Conservation (phyloP, 2,888 invertebrate genomes). For the Ferdinandea cuprea region DNA sequence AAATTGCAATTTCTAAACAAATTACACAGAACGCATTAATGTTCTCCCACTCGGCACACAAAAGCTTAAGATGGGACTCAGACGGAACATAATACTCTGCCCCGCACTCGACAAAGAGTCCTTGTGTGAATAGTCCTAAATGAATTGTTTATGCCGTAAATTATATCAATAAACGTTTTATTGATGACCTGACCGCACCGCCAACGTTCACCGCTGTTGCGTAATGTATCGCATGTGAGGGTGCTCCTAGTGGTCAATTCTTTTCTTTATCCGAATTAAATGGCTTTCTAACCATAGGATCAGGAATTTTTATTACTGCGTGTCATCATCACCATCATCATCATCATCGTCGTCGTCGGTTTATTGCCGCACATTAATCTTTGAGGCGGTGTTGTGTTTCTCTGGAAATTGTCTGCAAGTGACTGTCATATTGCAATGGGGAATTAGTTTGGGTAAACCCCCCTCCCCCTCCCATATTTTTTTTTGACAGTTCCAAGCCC, state of each 20-base stretch:
- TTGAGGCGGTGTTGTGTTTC: background rate
- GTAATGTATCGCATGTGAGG: background rate
- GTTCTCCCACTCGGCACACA: too few species aligned
- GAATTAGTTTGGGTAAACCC: too few species aligned
- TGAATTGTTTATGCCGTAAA: conserved; percentile 14
- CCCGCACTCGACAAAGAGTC: background rate
- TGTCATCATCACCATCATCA: background rate
- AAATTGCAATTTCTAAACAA: too few species aligned
- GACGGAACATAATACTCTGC: too few species aligned
- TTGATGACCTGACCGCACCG: background rate
- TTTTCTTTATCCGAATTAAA: background rate
- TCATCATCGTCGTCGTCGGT: background rate
- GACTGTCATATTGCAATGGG: too few species aligned
- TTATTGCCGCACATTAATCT: background rate
- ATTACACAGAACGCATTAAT: too few species aligned
- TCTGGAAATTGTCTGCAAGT: too few species aligned
- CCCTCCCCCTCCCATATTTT: too few species aligned
- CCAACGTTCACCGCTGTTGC: background rate
- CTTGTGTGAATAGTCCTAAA: background rate
- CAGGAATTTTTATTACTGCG: background rate
- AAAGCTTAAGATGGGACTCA: too few species aligned
- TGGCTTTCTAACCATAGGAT: background rate
- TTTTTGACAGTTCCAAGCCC: too few species aligned
- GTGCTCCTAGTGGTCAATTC: background rate
- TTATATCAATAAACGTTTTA: conserved; percentile 14